Evolutionary conservation across 2,888 invertebrate species (phyloP), one percentile per base, ranked within the genome.

Genomic region (Dichetophora obliterata): DNA sequence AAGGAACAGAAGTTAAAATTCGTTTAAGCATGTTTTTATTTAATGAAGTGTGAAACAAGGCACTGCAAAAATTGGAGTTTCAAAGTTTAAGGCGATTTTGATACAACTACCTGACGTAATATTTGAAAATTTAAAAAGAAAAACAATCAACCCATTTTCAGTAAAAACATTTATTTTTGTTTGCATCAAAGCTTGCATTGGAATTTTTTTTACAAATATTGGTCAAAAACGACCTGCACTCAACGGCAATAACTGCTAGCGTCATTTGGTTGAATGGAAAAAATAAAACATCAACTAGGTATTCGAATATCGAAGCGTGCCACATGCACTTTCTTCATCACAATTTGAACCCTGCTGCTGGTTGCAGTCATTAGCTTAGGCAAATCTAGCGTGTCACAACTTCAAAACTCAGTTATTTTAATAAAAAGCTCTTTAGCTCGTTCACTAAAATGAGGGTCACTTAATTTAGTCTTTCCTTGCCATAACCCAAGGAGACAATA

Each of bases 31-130:
- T 34, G 16, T 65, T 65, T 19, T 8, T 5, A 65, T 27, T 27
- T 37, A 34, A 34, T 27, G 61, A 65, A 14, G 34, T n/a, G 65
- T 24, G 16, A 65, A 65, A 65, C n/a, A 65, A 65, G 65, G 65
- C 31, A 19, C 19, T 1, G 8, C n/a, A 11, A 31, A 65, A 65
- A 65, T 5, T 5, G 63, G 31, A 22, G 63, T 27, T 14, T 3
- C 63, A 11, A 37, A 65, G n/a, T 11, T 16, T 9, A 9, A 66
- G n/a, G 1, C 22, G 6, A n/a, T 43, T 22, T 66, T 43, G n/a
- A 66, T 31, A 11, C 24, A 61, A 24, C 16, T 37, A 37, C 37
- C 8, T 37, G 57, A 57, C 2, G 11, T 9, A 19, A 57, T 24
- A 2, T 37, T 19, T 31, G 22, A 2, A 43, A 66, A 66, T 48